A percentile compares a stretch with the other conserved stretches of the same genome.
These are phyloP conservation scores for Volucella bombylans DNA, from an alignment of 2,888 invertebrate genomes.

Conservation along the genomic window DNA sequence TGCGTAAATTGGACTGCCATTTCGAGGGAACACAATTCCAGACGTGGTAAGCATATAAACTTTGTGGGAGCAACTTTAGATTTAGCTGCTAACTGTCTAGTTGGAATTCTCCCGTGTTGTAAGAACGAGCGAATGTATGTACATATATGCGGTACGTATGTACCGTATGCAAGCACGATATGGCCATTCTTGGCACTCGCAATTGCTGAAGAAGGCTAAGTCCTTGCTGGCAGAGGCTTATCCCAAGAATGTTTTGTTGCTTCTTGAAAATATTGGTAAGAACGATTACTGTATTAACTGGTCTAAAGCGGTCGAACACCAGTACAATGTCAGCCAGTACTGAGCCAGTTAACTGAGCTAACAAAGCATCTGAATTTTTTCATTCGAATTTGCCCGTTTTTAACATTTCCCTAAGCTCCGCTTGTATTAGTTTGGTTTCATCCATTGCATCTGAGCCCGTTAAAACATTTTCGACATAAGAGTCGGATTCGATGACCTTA, in stretches of 20 bases:
- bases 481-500: no score
- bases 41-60: no score
- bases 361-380: conserved; percentile 22
- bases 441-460: no score
- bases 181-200: neutral
- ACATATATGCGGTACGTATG: conserved; percentile 42
- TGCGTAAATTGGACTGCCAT: no score
- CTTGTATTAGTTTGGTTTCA: no score
- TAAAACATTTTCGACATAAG: no score
- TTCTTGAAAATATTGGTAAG: conserved; percentile 74
- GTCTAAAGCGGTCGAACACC: conserved; percentile 74
- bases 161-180: conserved; percentile 63
- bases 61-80: conserved; percentile 75
- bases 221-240: conserved; percentile 60
- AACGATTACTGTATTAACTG: conserved; percentile 55
- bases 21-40: no score
- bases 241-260: conserved; percentile 74
- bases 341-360: conserved; percentile 36
- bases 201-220: conserved; percentile 1
- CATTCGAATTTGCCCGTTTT: conserved; percentile 38
- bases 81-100: conserved; percentile 75
- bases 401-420: neutral
- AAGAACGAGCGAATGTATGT: conserved; percentile 65
- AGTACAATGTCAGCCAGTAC: conserved; percentile 73
- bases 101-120: conserved; percentile 28